Conservation (phyloP, 2,113 vertebrate genomes). For the Azemiops feae region DNA sequence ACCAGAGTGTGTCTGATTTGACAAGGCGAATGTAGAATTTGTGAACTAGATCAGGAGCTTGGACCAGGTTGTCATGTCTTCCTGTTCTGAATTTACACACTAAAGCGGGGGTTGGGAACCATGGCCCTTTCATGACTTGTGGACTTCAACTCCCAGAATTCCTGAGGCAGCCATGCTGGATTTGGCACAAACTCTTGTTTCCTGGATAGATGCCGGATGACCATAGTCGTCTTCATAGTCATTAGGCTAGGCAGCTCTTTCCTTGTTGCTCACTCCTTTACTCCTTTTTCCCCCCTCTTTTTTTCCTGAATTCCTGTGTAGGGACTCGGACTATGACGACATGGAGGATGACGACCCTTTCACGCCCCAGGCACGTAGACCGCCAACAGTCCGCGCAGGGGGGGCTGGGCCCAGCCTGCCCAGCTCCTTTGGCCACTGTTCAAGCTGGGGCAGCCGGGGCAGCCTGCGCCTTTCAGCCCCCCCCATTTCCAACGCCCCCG, state of each 20-base stretch:
- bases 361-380: slow-evolving; percentile 92
- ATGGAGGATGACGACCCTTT: slow-evolving; percentile 86
- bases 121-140: background rate
- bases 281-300: slow-evolving; percentile 16
- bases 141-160: background rate
- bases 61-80: background rate
- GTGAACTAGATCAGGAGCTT: background rate
- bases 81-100: background rate
- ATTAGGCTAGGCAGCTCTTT: background rate
- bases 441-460: slow-evolving; percentile 37
- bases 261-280: slow-evolving; percentile 29
- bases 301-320: slow-evolving; percentile 46
- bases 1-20: background rate
- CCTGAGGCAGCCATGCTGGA: background rate
- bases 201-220: background rate
- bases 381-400: slow-evolving; percentile 63
- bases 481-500: slow-evolving; percentile 78
- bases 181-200: background rate
- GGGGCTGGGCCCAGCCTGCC: slow-evolving; percentile 68
- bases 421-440: slow-evolving; percentile 73
- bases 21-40: background rate
- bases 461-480: slow-evolving; percentile 72
- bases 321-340: slow-evolving; percentile 86
- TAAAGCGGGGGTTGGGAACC: background rate
- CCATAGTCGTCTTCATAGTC: background rate